Base-by-base conservation (phyloP, 2,888 invertebrate genomes). In the Agrochola lychnidis region DNA sequence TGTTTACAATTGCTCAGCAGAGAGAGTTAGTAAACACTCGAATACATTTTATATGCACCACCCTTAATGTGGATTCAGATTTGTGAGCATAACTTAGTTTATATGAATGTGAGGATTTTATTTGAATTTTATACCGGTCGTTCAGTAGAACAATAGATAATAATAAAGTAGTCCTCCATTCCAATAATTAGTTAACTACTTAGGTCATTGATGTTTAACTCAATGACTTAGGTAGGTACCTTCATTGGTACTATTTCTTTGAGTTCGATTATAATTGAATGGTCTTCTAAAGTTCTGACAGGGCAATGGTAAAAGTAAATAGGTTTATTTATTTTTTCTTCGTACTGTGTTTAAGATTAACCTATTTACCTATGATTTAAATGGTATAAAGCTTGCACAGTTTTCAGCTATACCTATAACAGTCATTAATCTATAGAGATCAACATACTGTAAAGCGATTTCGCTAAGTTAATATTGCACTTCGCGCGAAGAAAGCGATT, bases 401-500 rank as follows among this genome's bases (percentile, higher is more conserved):
- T 48, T 40, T 40, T 48, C 48, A 62, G 36, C 9, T n/a, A 30
- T 40, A 10, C 10, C 5, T 48, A 1, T 14, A 56, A 22, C 53
- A 62, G n/a, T 36, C 14, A 25, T 30, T 53, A 73, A 40, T 45
- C 36, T 12, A 12, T 40, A 25, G 36, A 45, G 6, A 70, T 57
- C 61, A 48, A 48, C 45, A 42, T 19, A 42, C 63, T 45, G 36
- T 82, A 85, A 87, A 74, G 73, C 66, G 78, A 81, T 84, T 84
- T 78, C 62, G 51, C 80, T 84, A 88, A 85, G 80, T 86, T 79
- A 82, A 89, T 86, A 85, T 84, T 81, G 82, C 84, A 81, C 80
- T 83, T 73, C 48, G 62, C 78, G 79, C 75, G 42, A 73, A 76
- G 72, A 76, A 76, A 67, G 67, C 70, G 73, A 77, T 86, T 88